Evolutionary conservation across 2,113 vertebrate genomes (phyloP).

Genomic region (Cervus canadensis): DNA sequence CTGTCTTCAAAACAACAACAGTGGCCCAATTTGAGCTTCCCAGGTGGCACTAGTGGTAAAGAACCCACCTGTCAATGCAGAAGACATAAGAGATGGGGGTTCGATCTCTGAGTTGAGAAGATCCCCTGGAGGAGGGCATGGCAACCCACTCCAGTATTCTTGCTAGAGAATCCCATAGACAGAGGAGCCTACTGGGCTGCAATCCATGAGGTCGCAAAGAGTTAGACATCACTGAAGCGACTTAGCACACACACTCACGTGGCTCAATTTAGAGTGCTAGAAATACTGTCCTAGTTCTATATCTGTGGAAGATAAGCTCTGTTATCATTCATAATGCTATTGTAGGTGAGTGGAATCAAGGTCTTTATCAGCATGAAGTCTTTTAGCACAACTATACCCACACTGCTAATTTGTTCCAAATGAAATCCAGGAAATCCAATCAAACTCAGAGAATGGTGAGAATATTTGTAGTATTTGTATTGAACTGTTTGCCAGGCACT

Average conservation of each 20-base stretch:
- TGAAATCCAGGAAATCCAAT: background rate
- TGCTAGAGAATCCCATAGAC: background rate
- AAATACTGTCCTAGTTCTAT: background rate
- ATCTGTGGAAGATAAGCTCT: background rate
- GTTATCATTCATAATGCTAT: background rate
- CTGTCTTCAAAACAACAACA: background rate
- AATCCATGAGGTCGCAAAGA: background rate
- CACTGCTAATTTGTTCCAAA: background rate
- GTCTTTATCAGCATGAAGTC: background rate
- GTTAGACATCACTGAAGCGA: background rate
- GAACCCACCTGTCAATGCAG: background rate
- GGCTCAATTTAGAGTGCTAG: background rate
- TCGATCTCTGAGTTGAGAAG: background rate
- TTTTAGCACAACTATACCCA: background rate
- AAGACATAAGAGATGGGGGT: background rate
- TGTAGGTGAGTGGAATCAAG: background rate
- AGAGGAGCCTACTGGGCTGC: background rate
- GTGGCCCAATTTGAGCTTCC: background rate
- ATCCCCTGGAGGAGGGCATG: background rate
- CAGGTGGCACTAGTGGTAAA: background rate
- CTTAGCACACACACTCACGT: background rate
- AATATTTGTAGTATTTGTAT: background rate
- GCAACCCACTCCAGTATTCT: background rate
- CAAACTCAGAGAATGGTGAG: background rate
- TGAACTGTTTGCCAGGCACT: background rate